phyloP scores from a whole-genome alignment of 2,113 vertebrate genomes.

The Grammomys surdaster region DNA sequence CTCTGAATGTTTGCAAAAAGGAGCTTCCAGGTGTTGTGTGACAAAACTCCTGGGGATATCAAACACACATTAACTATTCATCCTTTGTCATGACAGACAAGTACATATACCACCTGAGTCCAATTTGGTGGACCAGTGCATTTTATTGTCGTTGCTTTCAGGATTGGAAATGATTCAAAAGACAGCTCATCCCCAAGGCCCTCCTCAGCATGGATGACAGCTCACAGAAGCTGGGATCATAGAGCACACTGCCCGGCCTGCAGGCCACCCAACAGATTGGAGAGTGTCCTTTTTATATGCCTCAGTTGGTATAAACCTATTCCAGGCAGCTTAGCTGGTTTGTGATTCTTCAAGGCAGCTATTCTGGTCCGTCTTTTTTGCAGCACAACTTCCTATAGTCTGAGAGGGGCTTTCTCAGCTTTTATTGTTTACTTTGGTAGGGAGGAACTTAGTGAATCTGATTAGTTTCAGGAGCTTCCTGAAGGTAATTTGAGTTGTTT shows the following conservation, averaged over 20 bases:
- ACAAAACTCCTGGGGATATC: background rate
- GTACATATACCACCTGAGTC: background rate
- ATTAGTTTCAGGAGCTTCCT: background rate
- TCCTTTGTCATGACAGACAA: background rate
- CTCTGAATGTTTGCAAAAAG: slow-evolving; percentile 2
- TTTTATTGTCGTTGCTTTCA: background rate
- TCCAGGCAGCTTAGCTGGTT: background rate
- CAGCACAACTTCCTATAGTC: background rate
- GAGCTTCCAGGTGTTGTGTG: background rate
- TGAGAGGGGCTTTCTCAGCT: background rate
- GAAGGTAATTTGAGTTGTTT: background rate
- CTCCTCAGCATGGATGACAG: background rate
- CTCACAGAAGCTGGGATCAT: background rate
- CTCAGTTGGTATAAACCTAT: background rate
- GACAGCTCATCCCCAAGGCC: background rate
- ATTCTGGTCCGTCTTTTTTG: background rate
- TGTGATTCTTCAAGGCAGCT: background rate
- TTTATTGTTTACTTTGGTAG: background rate
- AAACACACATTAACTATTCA: background rate
- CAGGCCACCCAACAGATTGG: background rate
- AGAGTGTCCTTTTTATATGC: background rate
- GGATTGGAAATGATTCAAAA: background rate
- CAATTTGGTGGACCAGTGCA: background rate
- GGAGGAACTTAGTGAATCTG: background rate
- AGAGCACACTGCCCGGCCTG: background rate